These are phyloP conservation scores for Andrena dorsata DNA, from an alignment of 2,888 invertebrate species.

Conservation along the genomic window DNA sequence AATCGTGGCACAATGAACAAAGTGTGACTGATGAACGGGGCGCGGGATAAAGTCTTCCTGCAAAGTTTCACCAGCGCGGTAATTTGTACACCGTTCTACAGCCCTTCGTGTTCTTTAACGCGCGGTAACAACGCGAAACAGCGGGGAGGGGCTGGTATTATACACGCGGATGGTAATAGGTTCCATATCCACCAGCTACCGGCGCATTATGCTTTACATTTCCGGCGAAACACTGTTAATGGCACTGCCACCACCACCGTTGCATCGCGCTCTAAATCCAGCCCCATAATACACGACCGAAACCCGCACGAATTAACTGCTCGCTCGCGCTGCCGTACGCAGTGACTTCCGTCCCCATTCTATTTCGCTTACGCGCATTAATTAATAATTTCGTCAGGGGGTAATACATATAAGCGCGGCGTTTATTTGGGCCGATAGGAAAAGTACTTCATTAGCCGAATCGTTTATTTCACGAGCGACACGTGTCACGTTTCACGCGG, in stretches of 20 bases:
- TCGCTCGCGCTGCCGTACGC: constrained; percentile 52
- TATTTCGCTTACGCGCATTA: constrained; percentile 63
- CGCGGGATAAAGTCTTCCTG: not conserved
- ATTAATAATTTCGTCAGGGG: constrained; percentile 50
- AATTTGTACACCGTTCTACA: constrained; percentile 12
- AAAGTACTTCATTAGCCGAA: not conserved
- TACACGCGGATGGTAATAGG: constrained; percentile 73
- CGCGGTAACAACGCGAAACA: constrained; percentile 50
- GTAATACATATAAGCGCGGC: not conserved
- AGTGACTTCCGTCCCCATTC: constrained; percentile 67
- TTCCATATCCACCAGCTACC: constrained; percentile 71
- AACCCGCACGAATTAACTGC: constrained; percentile 70
- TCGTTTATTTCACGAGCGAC: no score
- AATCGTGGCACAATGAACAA: not conserved
- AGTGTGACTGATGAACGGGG: constrained; percentile 17
- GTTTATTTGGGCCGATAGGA: constrained; percentile 1
- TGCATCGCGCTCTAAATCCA: constrained; percentile 61
- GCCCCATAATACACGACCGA: constrained; percentile 56
- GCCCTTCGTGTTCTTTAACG: constrained; percentile 33
- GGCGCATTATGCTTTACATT: constrained; percentile 77
- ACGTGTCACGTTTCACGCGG: no score
- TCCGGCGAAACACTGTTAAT: constrained; percentile 78
- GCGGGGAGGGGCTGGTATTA: constrained; percentile 61
- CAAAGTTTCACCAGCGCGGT: constrained; percentile 7
- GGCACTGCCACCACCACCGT: constrained; percentile 63